Base-by-base conservation (phyloP, 2,888 invertebrate genomes). In the Scaptodrosophila latifasciaeformis region DNA sequence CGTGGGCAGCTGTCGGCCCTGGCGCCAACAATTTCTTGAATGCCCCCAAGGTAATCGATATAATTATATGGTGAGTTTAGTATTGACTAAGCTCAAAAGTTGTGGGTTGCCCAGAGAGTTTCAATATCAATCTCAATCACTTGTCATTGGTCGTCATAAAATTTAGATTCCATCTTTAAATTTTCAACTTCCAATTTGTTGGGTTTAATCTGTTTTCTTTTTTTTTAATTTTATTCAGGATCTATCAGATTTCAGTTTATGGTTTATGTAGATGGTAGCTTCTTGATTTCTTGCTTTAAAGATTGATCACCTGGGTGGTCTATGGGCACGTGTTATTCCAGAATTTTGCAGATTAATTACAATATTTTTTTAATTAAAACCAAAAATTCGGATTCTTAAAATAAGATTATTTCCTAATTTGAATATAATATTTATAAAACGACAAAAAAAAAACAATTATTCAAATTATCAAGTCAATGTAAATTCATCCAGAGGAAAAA, bases 11-110 rank as follows among this genome's bases (percentile, higher is more conserved):
- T 18, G 47, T 10, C 39, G 19, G 45, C 9, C 4, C 59, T 81
- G 74, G 75, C 75, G 82, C 82, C 82, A 77, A 81, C 74, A 39
- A 46, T 51, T 48, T 52, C 19, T 59, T 37, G 2, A 54, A 49
- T 65, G 46, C 29, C n/a, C 40, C 34, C 12, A 34, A 34, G 15
- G n/a, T 34, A 34, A 34, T 34, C 34, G 34, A 34, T 34, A 31
- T 31, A 6, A 2, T n/a, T n/a, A n/a, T n/a, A n/a, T n/a, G n/a
- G n/a, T n/a, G n/a, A n/a, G n/a, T n/a, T n/a, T n/a, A n/a, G n/a
- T n/a, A n/a, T n/a, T n/a, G n/a, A n/a, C n/a, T n/a, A 31, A 31
- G 4, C 3, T 12, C 5, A 31, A 9, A 2, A 9, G n/a, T 10
- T 43, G 48, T 57, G 48, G 48, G 57, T 27, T 10, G 43, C 42